Percentiles rank a stretch among this genome's conserved stretches.
Conservation (phyloP, 2,113 vertebrate species). For the Hippocampus comes region DNA sequence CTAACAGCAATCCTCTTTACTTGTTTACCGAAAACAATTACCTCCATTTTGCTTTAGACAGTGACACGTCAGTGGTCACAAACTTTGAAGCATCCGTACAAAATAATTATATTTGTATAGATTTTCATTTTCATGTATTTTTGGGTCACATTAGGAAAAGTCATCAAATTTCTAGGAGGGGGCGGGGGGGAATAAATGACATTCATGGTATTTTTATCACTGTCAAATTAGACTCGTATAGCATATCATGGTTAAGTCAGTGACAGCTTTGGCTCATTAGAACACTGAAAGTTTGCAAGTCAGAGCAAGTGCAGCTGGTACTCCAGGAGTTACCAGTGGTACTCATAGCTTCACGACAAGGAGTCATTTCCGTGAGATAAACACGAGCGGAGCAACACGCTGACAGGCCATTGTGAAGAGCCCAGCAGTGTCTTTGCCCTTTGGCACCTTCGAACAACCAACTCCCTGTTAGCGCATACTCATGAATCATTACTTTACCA, state of each 20-base stretch:
- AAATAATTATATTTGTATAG: no score
- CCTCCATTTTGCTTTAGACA: no score
- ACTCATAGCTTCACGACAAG: slow-evolving; percentile 35
- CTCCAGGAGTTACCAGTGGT: slow-evolving; percentile 24
- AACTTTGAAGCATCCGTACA: no score
- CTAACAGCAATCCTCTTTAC: no score
- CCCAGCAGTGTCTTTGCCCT: slow-evolving; percentile 43
- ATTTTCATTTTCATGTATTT: not conserved
- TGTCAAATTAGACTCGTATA: not conserved
- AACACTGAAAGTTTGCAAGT: slow-evolving; percentile 29
- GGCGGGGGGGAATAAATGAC: not conserved
- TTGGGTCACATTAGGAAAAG: not conserved
- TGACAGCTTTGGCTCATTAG: slow-evolving; percentile 57
- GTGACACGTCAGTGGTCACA: no score
- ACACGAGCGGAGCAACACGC: slow-evolving; percentile 38
- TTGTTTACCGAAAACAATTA: no score
- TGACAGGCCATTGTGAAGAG: slow-evolving; percentile 43
- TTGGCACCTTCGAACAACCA: slow-evolving; percentile 41
- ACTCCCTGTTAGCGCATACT: slow-evolving; percentile 43
- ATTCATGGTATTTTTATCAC: not conserved
- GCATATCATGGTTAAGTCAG: slow-evolving; percentile 11
- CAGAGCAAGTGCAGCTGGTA: slow-evolving; percentile 24
- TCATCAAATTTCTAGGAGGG: not conserved
- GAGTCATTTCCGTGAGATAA: slow-evolving; percentile 8
- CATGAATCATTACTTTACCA: slow-evolving; percentile 51